Evolutionary conservation across 2,888 invertebrate species (phyloP).

Genomic region (Caenorhabditis macrosperma): DNA sequence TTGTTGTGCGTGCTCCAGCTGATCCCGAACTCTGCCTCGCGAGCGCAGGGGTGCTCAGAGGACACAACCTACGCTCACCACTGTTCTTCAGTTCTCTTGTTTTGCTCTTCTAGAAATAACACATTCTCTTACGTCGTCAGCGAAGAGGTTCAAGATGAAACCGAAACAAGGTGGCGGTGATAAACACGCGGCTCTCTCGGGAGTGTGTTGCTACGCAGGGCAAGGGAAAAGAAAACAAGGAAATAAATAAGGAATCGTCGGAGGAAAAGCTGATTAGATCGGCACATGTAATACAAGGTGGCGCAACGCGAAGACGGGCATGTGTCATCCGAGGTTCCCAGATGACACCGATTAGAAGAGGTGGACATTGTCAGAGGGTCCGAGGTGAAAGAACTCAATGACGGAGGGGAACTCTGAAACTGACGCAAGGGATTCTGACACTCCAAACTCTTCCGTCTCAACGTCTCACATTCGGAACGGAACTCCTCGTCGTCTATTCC

Average conservation of each 20-base stretch:
- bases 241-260: constrained; percentile 44
- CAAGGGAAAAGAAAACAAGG: constrained; percentile 21
- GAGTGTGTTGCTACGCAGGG: no score
- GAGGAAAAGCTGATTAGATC: constrained; percentile 49
- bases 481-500: no score
- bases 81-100: background rate
- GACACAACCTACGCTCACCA: background rate
- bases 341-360: constrained; percentile 23
- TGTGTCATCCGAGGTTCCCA: constrained; percentile 35
- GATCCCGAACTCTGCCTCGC: background rate
- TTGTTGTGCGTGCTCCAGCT: background rate
- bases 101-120: background rate
- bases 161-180: no score
- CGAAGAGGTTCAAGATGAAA: background rate
- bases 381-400: no score
- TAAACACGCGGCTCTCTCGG: no score
- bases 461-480: no score
- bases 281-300: constrained; percentile 19
- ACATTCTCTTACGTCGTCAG: constrained; percentile 4
- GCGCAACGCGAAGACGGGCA: background rate
- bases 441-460: no score
- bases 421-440: no score
- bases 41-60: background rate
- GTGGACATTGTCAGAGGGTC: no score
- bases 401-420: no score